Percentiles rank a stretch among this genome's conserved stretches.
phyloP scores from a whole-genome alignment of 1,140 invertebrate species.

The Bilobella aurantiaca region DNA sequence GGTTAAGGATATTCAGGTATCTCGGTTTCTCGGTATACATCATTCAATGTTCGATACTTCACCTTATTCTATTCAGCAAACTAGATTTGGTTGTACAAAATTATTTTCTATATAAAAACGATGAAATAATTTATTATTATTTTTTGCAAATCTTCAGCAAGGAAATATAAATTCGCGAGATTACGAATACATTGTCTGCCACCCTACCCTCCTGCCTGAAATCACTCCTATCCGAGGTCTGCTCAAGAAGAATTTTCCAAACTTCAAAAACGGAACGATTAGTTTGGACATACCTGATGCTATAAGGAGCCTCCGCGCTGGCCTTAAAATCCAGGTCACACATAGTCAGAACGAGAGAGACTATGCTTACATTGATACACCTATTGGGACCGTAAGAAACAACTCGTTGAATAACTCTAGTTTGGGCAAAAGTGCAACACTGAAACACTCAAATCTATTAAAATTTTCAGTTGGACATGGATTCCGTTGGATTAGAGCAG shows the following conservation, averaged over 20 bases:
- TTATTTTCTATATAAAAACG: background rate
- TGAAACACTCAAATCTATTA: no score
- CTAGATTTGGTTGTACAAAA: no score
- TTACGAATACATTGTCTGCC: conserved; percentile 60
- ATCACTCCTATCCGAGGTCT: conserved; percentile 59
- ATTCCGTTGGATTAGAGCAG: conserved; percentile 53
- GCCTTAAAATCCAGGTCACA: conserved; percentile 53
- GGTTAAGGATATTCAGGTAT: conserved; percentile 62
- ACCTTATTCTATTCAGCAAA: no score
- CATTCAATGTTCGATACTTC: no score
- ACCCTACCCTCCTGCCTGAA: conserved; percentile 65
- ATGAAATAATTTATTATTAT: background rate
- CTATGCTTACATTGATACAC: conserved; percentile 54
- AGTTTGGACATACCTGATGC: conserved; percentile 49
- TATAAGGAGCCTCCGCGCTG: conserved; percentile 52
- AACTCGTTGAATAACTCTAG: background rate
- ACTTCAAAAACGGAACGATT: conserved; percentile 52
- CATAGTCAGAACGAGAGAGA: conserved; percentile 56
- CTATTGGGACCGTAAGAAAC: conserved; percentile 53
- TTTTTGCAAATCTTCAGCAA: conserved; percentile 40
- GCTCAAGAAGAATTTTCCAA: conserved; percentile 64
- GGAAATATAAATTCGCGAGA: conserved; percentile 57
- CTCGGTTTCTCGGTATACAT: no score
- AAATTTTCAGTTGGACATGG: conserved; percentile 57
- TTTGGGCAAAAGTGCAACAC: no score